Percentiles rank a stretch among this genome's conserved stretches.
Evolutionary conservation across 1,140 invertebrate species (phyloP).

Genomic region (Scaptomyza hsui): DNA sequence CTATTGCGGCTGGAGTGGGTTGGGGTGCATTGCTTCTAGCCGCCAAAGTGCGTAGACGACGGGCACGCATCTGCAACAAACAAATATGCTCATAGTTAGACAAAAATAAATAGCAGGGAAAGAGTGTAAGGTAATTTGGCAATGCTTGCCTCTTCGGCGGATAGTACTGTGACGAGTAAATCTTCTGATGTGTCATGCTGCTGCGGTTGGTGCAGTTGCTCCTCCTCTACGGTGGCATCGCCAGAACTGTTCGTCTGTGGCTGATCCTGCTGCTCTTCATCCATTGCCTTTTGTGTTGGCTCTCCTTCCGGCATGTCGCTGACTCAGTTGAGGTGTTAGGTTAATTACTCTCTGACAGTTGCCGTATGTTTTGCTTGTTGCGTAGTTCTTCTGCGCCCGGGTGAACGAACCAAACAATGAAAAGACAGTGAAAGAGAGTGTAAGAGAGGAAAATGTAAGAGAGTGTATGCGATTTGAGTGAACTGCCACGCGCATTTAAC

Average conservation of each 20-base stretch:
- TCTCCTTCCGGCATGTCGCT: conserved; percentile 70
- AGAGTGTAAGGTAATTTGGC: conserved; percentile 17
- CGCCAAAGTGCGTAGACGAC: conserved; percentile 88
- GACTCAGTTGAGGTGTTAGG: conserved; percentile 12
- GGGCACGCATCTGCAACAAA: conserved; percentile 87
- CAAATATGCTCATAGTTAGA: conserved; percentile 20
- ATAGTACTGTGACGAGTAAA: conserved; percentile 85
- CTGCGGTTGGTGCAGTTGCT: conserved; percentile 15
- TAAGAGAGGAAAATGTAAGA: conserved; percentile 10
- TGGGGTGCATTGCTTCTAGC: conserved; percentile 53
- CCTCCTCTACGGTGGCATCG: conserved; percentile 13
- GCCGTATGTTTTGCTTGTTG: conserved; percentile 54
- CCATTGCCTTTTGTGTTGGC: conserved; percentile 66
- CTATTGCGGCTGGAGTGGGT: background rate
- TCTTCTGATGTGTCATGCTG: conserved; percentile 10
- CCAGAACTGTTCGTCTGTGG: conserved; percentile 13
- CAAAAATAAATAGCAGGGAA: conserved; percentile 12
- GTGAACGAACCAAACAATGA: conserved; percentile 76
- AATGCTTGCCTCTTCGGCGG: conserved; percentile 89
- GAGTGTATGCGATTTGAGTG: conserved; percentile 20
- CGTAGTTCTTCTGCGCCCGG: conserved; percentile 64
- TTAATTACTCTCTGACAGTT: conserved; percentile 24
- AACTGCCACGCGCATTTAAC: conserved; percentile 56
- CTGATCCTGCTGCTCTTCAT: conserved; percentile 49
- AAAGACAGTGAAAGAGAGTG: conserved; percentile 18